These are phyloP conservation scores for Chaetura pelagica DNA, from an alignment of 2,113 vertebrate species.

Conservation along the genomic window DNA sequence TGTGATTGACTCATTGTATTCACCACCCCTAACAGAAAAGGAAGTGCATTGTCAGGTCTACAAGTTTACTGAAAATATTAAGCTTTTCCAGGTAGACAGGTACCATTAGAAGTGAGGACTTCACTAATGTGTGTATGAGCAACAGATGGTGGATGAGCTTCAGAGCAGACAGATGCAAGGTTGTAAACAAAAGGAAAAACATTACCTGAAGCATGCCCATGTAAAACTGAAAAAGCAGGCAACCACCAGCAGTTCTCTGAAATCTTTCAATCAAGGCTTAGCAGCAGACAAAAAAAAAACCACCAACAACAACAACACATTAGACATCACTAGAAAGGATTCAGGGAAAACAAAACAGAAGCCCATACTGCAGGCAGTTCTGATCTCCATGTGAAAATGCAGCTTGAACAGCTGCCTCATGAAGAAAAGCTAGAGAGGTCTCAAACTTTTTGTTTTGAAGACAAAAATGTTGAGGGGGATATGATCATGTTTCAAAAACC, in stretches of 20 bases:
- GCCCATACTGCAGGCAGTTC: not conserved
- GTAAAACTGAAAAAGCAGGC: not conserved
- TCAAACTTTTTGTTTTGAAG: not conserved
- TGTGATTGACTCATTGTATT: not conserved
- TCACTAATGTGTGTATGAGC: not conserved
- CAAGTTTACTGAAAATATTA: not conserved
- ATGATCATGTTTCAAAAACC: not conserved
- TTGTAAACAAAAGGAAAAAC: not conserved
- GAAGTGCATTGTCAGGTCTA: not conserved
- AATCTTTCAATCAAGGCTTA: not conserved
- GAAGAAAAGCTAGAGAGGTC: not conserved
- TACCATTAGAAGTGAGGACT: not conserved
- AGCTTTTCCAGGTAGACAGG: not conserved
- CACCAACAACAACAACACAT: not conserved
- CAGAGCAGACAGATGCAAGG: not conserved
- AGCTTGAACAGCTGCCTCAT: not conserved
- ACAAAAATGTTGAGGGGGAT: not conserved
- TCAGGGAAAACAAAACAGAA: not conserved
- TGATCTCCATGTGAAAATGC: not conserved
- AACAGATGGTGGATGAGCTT: not conserved
- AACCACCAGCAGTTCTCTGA: not conserved
- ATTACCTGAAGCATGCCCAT: not conserved
- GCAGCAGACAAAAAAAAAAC: not conserved
- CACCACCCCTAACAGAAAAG: not conserved
- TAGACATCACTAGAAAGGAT: not conserved